These are phyloP conservation scores for Morpho achilles DNA, from an alignment of 2,888 invertebrate species.

Conservation along the genomic window DNA sequence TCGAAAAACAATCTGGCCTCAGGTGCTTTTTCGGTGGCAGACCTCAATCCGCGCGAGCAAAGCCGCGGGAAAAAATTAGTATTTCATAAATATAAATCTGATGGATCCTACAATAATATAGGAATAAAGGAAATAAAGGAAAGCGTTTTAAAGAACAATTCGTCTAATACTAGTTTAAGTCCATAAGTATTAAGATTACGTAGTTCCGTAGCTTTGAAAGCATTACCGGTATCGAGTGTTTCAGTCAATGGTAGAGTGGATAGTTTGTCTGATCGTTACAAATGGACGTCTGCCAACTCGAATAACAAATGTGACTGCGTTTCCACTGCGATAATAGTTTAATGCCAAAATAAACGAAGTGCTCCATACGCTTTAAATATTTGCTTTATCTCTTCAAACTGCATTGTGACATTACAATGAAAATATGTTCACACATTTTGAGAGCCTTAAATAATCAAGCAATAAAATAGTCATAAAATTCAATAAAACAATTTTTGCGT, in stretches of 20 bases:
- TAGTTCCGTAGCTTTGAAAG: conserved; percentile 13
- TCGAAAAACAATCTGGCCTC: no score
- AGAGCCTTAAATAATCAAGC: background rate
- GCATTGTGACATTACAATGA: background rate
- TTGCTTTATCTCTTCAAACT: conserved; percentile 8
- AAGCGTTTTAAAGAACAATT: background rate
- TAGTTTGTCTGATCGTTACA: conserved; percentile 45
- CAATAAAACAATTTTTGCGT: no score
- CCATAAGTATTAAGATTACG: conserved; percentile 20
- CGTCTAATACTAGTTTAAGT: background rate
- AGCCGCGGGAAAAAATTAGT: no score
- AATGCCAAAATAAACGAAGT: conserved; percentile 35
- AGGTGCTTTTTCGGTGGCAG: no score
- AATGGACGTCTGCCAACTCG: conserved; percentile 57
- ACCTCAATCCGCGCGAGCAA: no score
- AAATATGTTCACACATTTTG: background rate
- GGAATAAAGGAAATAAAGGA: no score
- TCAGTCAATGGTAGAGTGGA: conserved; percentile 24
- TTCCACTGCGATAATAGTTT: conserved; percentile 42
- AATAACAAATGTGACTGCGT: conserved; percentile 43
- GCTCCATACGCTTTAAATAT: conserved; percentile 8
- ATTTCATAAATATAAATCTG: no score
- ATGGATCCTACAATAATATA: no score
- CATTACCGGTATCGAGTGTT: conserved; percentile 18
- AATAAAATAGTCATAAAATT: no score